Base-by-base conservation (phyloP, 1,140 invertebrate genomes). In the Leptopilina clavipes region DNA sequence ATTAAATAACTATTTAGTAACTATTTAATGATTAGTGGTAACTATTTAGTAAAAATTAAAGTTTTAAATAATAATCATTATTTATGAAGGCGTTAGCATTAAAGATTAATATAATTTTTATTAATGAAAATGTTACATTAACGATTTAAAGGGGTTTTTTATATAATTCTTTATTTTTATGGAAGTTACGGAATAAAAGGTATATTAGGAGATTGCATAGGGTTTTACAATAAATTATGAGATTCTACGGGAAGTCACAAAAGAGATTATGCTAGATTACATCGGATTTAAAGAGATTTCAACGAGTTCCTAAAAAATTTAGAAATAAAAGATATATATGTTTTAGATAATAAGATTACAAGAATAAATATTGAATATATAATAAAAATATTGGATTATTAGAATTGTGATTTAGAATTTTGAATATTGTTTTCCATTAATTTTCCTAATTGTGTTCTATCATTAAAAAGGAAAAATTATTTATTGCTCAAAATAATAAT, bases 161-260 rank as follows among this genome's bases (percentile, higher is more conserved):
- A 52, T 52, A 17, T 6, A 6, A 7, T 17, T 52, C 48, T 52
- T 52, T 52, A 52, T 6, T n/a, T 52, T 52, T 52, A 52, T 52
- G n/a, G 48, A 52, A 52, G 14, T 52, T 52, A 17, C 48, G 48
- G 48, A 52, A 52, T 52, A 52, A 52, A 52, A 52, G 48, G n/a
- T 8, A 52, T 52, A 17, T n/a, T 12, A 52, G 25, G 48, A 52
- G 48, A 52, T 52, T 52, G 48, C 48, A 52, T 52, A 12, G 48
- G 48, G 48, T 52, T 52, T 52, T 52, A 52, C 48, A 52, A 52
- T 52, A 52, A 52, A 52, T 52, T 52, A 52, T 52, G 48, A 52
- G 48, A n/a, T 52, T 52, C 48, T 17, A 52, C 48, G 48, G 48
- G 48, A 52, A 52, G n/a, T 52, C 48, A 52, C 48, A 52, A 52